Conservation (phyloP, 2,797 vertebrate genomes). For the Notoglanidium macrostoma region DNA sequence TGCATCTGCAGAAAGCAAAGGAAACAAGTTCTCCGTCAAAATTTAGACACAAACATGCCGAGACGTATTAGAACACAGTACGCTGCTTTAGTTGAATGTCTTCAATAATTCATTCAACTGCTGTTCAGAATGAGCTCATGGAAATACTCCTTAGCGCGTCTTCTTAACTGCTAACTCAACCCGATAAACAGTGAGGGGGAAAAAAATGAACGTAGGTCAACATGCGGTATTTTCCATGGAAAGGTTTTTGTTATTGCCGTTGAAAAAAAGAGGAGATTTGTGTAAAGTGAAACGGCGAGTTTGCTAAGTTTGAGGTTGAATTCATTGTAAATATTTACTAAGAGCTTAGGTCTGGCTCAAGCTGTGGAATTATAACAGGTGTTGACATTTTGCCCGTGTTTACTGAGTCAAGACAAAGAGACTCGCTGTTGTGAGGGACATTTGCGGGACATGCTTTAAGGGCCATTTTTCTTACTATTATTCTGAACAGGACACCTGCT, state of each 20-base stretch:
- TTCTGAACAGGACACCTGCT: not conserved
- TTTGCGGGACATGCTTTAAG: not conserved
- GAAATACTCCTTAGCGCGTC: not conserved
- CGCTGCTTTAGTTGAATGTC: not conserved
- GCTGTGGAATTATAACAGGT: constrained; percentile 17
- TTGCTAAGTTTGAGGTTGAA: constrained; percentile 16
- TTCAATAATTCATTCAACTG: not conserved
- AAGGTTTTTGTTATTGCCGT: not conserved
- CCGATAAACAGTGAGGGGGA: not conserved
- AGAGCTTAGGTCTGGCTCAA: constrained; percentile 20
- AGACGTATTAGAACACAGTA: not conserved
- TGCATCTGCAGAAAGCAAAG: constrained; percentile 84
- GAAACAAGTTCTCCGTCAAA: not conserved
- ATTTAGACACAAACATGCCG: not conserved
- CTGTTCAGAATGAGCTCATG: constrained; percentile 1
- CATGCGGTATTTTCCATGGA: constrained; percentile 1
- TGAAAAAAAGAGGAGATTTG: constrained; percentile 7
- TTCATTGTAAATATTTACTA: constrained; percentile 46
- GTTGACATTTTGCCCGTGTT: constrained; percentile 21
- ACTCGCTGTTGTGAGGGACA: not conserved
- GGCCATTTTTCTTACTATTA: not conserved
- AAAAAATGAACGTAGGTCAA: not conserved
- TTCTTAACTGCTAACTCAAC: not conserved
- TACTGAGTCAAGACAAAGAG: constrained; percentile 13
- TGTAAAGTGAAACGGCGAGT: constrained; percentile 20